These are phyloP conservation scores for Ornithoptera priamus DNA, from an alignment of 2,888 invertebrate species.

Conservation along the genomic window DNA sequence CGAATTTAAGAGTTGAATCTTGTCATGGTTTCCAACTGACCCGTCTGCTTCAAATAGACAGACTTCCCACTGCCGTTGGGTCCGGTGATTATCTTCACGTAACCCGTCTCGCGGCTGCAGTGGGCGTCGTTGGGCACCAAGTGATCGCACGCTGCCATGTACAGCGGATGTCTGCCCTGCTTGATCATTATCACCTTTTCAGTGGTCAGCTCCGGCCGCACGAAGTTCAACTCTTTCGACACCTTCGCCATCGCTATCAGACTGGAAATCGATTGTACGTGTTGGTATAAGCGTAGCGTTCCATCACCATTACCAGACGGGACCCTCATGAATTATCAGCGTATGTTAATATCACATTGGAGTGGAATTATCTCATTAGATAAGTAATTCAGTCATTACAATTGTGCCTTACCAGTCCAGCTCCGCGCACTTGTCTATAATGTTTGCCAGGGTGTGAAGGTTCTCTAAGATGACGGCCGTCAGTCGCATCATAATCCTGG, in stretches of 20 bases:
- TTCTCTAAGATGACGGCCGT: slow-evolving; percentile 82
- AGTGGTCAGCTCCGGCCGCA: slow-evolving; percentile 81
- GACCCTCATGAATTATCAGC: too few relatives aligned
- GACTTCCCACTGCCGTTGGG: slow-evolving; percentile 97
- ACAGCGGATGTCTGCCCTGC: slow-evolving; percentile 88
- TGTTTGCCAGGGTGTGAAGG: slow-evolving; percentile 74
- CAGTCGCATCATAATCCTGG: slow-evolving; percentile 85
- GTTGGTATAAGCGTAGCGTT: too few relatives aligned
- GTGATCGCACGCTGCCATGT: slow-evolving; percentile 82
- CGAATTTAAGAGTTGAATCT: too few relatives aligned
- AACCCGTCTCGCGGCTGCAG: slow-evolving; percentile 77
- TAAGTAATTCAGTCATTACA: too few relatives aligned
- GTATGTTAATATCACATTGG: too few relatives aligned
- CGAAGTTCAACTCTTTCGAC: slow-evolving; percentile 83
- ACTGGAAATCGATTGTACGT: slow-evolving; percentile 54
- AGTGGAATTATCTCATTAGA: too few relatives aligned
- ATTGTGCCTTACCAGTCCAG: slow-evolving; percentile 83
- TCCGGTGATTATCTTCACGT: slow-evolving; percentile 90
- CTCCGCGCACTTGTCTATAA: slow-evolving; percentile 82
- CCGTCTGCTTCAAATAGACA: slow-evolving; percentile 91
- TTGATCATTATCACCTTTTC: slow-evolving; percentile 81
- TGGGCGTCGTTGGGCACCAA: slow-evolving; percentile 87
- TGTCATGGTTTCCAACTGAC: slow-evolving; percentile 35
- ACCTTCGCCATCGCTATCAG: slow-evolving; percentile 83
- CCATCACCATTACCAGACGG: too few relatives aligned